Percentiles rank a stretch among this genome's conserved stretches.
These are phyloP conservation scores for Poecilia wingei DNA, from an alignment of 2,797 vertebrate species.

Conservation along the genomic window DNA sequence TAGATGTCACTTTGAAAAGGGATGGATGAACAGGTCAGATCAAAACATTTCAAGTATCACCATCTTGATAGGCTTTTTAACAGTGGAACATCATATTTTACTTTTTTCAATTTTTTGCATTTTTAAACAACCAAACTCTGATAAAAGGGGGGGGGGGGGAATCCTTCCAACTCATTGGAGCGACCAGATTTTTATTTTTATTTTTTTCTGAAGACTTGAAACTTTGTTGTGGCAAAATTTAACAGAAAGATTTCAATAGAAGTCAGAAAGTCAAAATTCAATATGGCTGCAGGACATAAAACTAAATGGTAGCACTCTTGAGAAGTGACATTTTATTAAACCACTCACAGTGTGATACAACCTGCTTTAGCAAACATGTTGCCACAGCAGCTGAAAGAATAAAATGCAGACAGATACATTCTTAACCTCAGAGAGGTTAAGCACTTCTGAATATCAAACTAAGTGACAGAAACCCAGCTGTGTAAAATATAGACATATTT, in stretches of 20 bases:
- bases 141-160: neutral
- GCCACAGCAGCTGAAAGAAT: neutral
- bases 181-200: neutral
- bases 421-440: no score
- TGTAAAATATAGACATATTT: no score
- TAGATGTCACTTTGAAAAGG: neutral
- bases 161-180: neutral
- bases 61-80: neutral
- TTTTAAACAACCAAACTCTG: neutral
- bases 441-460: no score
- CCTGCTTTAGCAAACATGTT: neutral
- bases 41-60: neutral
- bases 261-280: neutral
- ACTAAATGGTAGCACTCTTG: neutral
- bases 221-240: neutral
- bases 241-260: neutral
- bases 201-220: neutral
- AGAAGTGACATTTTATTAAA: neutral
- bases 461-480: no score
- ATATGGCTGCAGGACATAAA: neutral
- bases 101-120: neutral
- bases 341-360: neutral
- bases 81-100: neutral
- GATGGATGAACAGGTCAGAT: neutral
- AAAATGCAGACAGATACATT: neutral